Conservation (phyloP, 1,140 invertebrate genomes). For the Drosophila pseudoobscura region DNA sequence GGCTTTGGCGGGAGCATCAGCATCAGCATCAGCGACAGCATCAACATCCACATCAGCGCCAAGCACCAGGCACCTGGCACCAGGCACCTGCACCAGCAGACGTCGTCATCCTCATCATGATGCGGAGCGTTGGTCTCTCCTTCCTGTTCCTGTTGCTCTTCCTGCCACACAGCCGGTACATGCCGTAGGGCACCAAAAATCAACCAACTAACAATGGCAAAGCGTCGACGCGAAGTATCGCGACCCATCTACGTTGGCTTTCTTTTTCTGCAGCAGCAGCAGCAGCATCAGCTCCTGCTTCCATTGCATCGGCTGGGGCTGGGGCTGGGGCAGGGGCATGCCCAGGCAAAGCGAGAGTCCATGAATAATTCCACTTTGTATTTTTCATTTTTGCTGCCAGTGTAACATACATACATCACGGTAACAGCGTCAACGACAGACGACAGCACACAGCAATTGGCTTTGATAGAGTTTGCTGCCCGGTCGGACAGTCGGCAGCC, state of each 20-base stretch:
- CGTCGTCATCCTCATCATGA: constrained; percentile 42
- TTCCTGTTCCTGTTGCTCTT: constrained; percentile 62
- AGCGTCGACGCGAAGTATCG: constrained; percentile 21
- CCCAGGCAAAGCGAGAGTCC: constrained; percentile 40
- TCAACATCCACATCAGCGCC: background rate
- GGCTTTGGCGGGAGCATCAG: constrained; percentile 21
- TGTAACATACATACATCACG: constrained; percentile 60
- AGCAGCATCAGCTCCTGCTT: background rate
- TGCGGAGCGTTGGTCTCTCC: constrained; percentile 38
- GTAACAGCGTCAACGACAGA: constrained; percentile 58
- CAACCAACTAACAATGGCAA: constrained; percentile 52
- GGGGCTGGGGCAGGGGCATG: too few species aligned
- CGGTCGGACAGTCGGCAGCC: background rate
- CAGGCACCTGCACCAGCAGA: background rate
- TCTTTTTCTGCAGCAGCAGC: background rate
- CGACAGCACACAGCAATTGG: constrained; percentile 50
- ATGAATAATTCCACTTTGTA: constrained; percentile 80
- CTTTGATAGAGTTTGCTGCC: constrained; percentile 56
- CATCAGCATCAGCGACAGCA: background rate
- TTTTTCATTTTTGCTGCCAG: constrained; percentile 70
- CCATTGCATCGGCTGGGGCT: too few species aligned
- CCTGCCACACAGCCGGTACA: constrained; percentile 36
- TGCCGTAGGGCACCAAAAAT: constrained; percentile 43
- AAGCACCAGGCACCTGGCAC: background rate
- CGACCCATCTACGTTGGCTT: background rate